A percentile compares a stretch with the other conserved stretches of the same genome.
Conservation (phyloP, 2,888 invertebrate genomes). For the Agrenia bidenticulata region DNA sequence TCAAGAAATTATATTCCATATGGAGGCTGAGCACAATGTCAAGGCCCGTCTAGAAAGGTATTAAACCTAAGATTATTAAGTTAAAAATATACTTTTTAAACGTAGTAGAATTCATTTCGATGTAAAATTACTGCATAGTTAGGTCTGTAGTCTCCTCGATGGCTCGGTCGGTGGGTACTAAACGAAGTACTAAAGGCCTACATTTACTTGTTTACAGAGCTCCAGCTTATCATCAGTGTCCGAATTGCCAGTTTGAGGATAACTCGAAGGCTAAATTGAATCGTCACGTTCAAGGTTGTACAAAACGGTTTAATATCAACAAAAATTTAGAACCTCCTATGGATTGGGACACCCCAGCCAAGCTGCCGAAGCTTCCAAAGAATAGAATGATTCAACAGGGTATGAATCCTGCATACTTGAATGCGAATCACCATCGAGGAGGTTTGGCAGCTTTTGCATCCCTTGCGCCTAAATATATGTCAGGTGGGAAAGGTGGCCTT, state of each 20-base stretch:
- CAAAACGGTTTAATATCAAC: conserved; percentile 85
- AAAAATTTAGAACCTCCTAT: conserved; percentile 78
- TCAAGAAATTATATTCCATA: conserved; percentile 84
- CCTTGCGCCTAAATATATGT: conserved; percentile 53
- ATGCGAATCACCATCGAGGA: conserved; percentile 55
- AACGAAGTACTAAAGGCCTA: no score
- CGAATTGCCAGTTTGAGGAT: conserved; percentile 90
- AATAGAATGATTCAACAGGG: conserved; percentile 52
- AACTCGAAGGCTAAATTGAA: conserved; percentile 88
- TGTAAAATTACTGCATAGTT: background rate
- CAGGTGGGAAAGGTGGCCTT: conserved; percentile 41
- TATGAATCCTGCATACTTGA: conserved; percentile 28
- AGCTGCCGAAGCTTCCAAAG: conserved; percentile 74
- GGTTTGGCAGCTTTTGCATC: conserved; percentile 55
- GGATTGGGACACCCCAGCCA: conserved; percentile 92
- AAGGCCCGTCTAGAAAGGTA: conserved; percentile 72
- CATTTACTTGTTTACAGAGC: conserved; percentile 63
- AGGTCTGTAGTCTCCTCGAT: background rate
- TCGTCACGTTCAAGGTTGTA: conserved; percentile 82
- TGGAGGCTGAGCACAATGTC: conserved; percentile 85
- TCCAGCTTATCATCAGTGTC: conserved; percentile 85
- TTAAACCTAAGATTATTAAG: no score
- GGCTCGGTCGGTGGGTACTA: background rate
- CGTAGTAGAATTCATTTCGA: background rate
- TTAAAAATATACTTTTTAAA: conserved; percentile 8